Conservation (phyloP, 2,797 vertebrate species). For the Sternotherus odoratus region DNA sequence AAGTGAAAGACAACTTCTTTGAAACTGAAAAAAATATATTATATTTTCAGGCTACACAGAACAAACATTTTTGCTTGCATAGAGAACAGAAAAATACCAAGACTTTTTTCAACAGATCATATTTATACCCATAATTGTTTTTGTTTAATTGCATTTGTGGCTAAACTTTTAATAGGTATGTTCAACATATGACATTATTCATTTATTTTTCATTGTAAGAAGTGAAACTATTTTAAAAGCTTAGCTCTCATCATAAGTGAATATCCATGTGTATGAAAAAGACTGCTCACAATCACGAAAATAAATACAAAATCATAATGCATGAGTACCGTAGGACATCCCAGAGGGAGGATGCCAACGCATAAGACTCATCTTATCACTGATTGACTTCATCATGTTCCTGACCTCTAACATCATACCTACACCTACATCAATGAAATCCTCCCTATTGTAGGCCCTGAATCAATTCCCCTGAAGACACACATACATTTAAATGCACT, state of each 20-base stretch:
- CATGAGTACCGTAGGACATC: accelerated
- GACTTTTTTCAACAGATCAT: neutral
- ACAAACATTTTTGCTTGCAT: neutral
- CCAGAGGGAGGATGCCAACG: neutral
- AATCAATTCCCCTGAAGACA: neutral
- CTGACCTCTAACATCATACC: neutral
- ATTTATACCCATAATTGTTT: neutral
- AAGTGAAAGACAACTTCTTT: neutral
- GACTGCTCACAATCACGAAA: neutral
- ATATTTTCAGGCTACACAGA: neutral
- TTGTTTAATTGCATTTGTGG: neutral
- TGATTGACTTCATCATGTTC: neutral
- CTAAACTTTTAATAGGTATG: neutral
- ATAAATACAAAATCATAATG: neutral
- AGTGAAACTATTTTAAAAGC: neutral
- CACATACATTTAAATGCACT: neutral
- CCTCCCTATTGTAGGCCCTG: neutral
- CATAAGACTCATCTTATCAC: neutral
- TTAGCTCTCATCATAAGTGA: neutral
- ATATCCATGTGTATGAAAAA: neutral
- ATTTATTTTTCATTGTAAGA: neutral
- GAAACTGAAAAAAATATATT: neutral
- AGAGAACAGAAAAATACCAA: neutral
- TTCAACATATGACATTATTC: neutral
- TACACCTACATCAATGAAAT: neutral